These are phyloP conservation scores for Trachymyrmex septentrionalis DNA, from an alignment of 1,140 invertebrate genomes.

Conservation along the genomic window DNA sequence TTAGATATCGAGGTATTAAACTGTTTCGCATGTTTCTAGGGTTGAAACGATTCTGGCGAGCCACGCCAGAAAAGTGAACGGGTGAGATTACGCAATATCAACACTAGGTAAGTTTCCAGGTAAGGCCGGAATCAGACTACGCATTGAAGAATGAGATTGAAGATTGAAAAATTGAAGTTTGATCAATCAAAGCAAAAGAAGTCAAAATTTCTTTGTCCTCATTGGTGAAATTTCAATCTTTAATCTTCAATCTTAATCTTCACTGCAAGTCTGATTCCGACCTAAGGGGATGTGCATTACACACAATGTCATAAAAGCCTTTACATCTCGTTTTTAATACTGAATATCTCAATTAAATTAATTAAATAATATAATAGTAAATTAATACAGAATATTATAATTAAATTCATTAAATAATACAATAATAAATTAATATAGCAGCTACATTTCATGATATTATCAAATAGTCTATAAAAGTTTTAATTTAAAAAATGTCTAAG, in stretches of 20 bases:
- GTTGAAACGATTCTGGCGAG: background rate
- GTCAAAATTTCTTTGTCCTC: too few relatives aligned
- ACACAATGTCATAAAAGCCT: background rate
- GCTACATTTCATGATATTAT: background rate
- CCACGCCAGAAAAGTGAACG: background rate
- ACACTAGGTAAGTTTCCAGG: background rate
- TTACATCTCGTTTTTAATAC: background rate
- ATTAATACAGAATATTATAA: background rate
- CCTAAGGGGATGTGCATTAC: background rate
- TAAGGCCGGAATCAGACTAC: background rate
- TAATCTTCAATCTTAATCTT: too few relatives aligned
- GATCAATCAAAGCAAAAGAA: too few relatives aligned
- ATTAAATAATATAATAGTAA: conserved; percentile 12
- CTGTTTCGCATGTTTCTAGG: background rate
- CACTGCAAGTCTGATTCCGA: too few relatives aligned
- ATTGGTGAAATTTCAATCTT: too few relatives aligned
- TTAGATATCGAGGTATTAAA: conserved; percentile 4
- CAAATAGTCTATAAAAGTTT: background rate
- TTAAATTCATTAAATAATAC: conserved; percentile 1
- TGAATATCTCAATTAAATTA: background rate
- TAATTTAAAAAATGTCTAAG: background rate
- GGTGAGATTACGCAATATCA: conserved; percentile 19
- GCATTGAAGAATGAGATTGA: too few relatives aligned
- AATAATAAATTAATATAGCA: background rate
- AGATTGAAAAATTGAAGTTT: too few relatives aligned